Evolutionary conservation across 2,797 vertebrate genomes (phyloP), one percentile per base, ranked within the genome.

Genomic region (Dromococcyx pavoninus): DNA sequence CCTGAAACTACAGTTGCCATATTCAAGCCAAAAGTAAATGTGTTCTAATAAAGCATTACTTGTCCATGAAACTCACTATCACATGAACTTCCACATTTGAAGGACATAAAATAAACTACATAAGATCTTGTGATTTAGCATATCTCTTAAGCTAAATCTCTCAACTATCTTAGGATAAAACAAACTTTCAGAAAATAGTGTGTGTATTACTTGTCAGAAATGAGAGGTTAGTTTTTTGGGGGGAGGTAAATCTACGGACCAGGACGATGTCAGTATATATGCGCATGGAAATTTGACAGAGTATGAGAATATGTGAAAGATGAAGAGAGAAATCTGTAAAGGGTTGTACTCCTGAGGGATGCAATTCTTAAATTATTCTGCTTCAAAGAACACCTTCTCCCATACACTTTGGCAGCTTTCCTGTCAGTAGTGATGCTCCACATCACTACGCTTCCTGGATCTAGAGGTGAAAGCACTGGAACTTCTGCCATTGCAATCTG

Each of bases 361-460:
- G 75, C n/a, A 80, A 86, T 95, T 86, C 83, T 86, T 62, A 91
- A 93, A 53, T 88, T 90, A 91, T 90, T 91, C 88, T 88, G 24
- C 80, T 90, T 93, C 70, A 93, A 94, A 60, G 88, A 94, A 95
- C 83, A 94, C 90, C 74, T 96, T 96, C 90, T 96, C 70, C 56
- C 44, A 93, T 85, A 57, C 35, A 33, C 5, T 70, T 64, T 94
- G 91, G 91, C 94, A 93, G 51, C 71, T 79, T 88, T 91, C 25
- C 80, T 94, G 90, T 90, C 74, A 64, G 90, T 60, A 86, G 88
- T 82, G 86, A 93, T 93, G 90, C 77, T 90, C 60, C 83, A 82
- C 88, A 96, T 95, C 83, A 60, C 89, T 54, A 64, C 11, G 27
- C 27, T 92, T 96, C 89, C 92, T 83, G 93, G 77, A 96, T 91